Evolutionary conservation across 2,888 invertebrate genomes (phyloP), one percentile per base, ranked within the genome.

Genomic region (Magallana nippona): DNA sequence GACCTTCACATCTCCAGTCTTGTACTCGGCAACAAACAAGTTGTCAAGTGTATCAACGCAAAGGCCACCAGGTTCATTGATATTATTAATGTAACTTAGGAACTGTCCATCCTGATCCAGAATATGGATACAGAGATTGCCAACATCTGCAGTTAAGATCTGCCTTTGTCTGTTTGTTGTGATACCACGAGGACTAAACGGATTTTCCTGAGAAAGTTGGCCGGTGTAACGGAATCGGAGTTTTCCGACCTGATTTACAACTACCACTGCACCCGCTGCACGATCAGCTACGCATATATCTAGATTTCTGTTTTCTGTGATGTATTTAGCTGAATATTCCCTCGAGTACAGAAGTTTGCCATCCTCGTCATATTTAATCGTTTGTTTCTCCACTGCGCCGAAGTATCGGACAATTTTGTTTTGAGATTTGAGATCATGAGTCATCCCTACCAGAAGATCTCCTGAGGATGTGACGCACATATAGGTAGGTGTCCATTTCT

Each of bases 61-160:
- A 13, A 63, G 27, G 2, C 63, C 63, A 1, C 1, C 8, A 11
- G 22, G 63, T 1, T 63, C 10, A 10, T 63, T 22, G 2, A 32
- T 19, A 13, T 22, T 63, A 19, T 22, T 13, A 1, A 63, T 63
- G 13, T 22, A 63, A 22, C 22, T 22, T 19, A 63, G 22, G 22
- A 63, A 63, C 22, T 63, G 63, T 63, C 63, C 63, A 19, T 63
- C 10, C 63, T 63, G 63, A 27, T 63, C 63, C 22, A 63, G 63
- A 27, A 63, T 63, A 27, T 63, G 63, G 63, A 63, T 63, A 63
- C 63, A 63, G 19, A 22, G 63, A 13, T 63, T 63, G 27, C 1
- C 0, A 22, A 8, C 1, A 22, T 63, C 63, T 22, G 63, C 63
- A 22, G 22, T 63, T 13, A 63, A 13, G 22, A 63, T 63, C 22